phyloP scores from a whole-genome alignment of 2,797 vertebrate genomes.

The Micrastur ruficollis region DNA sequence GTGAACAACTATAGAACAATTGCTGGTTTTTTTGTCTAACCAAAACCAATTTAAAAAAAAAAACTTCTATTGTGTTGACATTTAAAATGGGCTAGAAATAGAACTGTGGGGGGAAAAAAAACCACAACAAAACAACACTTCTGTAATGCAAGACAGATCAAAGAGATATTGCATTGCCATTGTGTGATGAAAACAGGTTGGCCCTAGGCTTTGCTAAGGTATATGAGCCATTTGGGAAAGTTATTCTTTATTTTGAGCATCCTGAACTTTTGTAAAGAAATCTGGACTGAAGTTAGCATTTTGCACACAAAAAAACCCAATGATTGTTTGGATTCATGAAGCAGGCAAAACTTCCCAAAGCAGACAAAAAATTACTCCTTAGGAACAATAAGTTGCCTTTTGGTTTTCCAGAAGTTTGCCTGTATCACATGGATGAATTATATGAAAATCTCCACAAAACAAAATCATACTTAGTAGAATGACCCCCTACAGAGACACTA shows the following conservation, averaged over 20 bases:
- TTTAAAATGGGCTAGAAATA: slow-evolving; percentile 15
- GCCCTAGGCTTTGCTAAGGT: not conserved
- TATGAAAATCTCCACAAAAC: not conserved
- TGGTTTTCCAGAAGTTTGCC: not conserved
- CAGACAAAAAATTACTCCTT: not conserved
- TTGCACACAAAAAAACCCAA: not conserved
- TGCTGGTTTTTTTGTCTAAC: not conserved
- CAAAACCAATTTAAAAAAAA: not conserved
- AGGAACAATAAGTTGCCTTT: not conserved
- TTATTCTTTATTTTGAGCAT: not conserved
- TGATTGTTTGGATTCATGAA: not conserved
- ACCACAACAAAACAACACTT: not conserved
- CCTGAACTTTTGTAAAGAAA: not conserved
- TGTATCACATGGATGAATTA: not conserved
- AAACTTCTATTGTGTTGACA: not conserved
- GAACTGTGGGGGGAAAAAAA: not conserved
- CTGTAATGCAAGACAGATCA: not conserved
- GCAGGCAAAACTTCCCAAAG: not conserved
- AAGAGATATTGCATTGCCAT: not conserved
- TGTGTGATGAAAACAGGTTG: not conserved
- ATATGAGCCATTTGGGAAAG: not conserved
- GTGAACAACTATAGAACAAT: not conserved
- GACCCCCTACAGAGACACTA: not conserved
- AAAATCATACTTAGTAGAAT: not conserved
- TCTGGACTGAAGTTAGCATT: not conserved